These are phyloP conservation scores for Prosopocoilus inquinatus DNA, from an alignment of 2,888 invertebrate species.

Conservation along the genomic window DNA sequence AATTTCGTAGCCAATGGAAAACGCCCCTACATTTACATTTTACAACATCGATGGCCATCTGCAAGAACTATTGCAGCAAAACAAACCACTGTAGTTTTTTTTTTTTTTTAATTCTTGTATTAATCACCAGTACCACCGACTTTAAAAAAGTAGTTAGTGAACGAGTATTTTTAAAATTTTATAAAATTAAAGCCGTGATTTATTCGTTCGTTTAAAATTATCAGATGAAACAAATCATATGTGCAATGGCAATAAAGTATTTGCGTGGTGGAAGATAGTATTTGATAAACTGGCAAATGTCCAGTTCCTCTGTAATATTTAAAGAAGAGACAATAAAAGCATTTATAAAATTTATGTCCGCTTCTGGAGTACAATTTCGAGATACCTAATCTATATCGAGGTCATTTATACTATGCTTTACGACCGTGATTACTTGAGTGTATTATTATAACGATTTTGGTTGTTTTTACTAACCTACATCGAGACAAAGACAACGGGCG, in stretches of 20 bases:
- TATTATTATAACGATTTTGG: slow-evolving; percentile 24
- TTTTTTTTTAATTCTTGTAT: too few species aligned
- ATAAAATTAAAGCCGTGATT: not conserved
- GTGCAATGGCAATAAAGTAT: not conserved
- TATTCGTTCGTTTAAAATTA: not conserved
- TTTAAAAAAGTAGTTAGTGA: too few species aligned
- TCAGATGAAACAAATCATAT: not conserved
- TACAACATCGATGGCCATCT: slow-evolving; percentile 14
- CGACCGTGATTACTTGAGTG: slow-evolving; percentile 26
- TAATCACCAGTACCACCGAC: too few species aligned
- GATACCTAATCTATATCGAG: slow-evolving; percentile 23
- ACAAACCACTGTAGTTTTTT: too few species aligned
- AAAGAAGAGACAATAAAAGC: slow-evolving; percentile 5
- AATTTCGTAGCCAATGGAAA: slow-evolving; percentile 44
- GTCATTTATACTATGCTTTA: slow-evolving; percentile 27
- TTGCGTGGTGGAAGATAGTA: not conserved
- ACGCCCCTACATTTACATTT: slow-evolving; percentile 27
- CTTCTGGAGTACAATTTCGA: slow-evolving; percentile 11
- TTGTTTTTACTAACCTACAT: slow-evolving; percentile 29
- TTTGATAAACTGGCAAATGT: not conserved
- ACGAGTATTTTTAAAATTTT: too few species aligned
- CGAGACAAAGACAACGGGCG: slow-evolving; percentile 14
- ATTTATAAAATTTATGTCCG: slow-evolving; percentile 9
- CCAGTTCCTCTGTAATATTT: not conserved
- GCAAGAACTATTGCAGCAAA: not conserved